Conservation (phyloP, 1,140 invertebrate species). For the Holotrichia oblita region DNA sequence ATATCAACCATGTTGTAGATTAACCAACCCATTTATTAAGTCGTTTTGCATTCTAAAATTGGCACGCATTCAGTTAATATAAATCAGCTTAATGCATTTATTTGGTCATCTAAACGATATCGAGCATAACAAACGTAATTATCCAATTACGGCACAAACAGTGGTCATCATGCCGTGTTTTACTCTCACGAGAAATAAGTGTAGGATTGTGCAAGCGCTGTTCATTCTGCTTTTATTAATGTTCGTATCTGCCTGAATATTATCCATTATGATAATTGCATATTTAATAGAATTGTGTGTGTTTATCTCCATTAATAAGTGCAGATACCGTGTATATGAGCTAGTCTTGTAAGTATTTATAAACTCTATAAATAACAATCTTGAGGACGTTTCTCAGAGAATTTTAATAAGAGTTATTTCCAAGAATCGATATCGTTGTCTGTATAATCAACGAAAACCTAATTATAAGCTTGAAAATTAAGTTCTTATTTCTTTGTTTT, state of each 20-base stretch:
- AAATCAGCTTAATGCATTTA: neutral
- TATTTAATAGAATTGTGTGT: neutral
- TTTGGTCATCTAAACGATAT: conserved; percentile 7
- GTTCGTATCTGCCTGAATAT: neutral
- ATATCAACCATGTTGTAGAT: neutral
- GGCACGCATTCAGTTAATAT: neutral
- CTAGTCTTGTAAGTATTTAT: no score
- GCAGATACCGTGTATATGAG: no score
- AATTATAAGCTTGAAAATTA: no score
- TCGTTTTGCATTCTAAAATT: neutral
- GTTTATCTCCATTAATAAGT: no score
- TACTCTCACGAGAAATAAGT: neutral
- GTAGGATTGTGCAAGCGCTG: neutral
- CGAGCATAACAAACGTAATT: neutral
- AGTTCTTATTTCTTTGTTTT: no score
- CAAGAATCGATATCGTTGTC: no score
- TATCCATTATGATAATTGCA: neutral
- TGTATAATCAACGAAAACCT: no score
- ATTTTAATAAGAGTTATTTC: no score
- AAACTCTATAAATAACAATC: no score
- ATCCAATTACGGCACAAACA: neutral
- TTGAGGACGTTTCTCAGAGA: no score
- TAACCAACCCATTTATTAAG: neutral
- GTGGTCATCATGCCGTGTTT: neutral
- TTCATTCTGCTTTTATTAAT: neutral